phyloP scores from a whole-genome alignment of 2,797 vertebrate genomes.

The Pteropus rufus region DNA sequence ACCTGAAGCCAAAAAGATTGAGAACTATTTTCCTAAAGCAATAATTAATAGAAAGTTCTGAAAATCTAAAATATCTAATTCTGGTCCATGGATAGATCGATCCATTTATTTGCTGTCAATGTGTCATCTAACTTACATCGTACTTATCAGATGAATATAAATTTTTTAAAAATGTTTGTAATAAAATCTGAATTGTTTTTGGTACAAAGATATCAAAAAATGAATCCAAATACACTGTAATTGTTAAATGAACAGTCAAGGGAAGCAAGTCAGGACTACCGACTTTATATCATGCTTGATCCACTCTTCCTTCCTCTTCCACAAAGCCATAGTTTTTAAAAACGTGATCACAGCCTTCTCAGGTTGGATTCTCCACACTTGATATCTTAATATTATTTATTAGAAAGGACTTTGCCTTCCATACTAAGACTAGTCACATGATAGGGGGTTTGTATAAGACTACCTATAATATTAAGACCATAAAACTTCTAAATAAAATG shows the following conservation, averaged over 20 bases:
- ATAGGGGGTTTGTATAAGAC: neutral
- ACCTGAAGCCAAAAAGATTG: neutral
- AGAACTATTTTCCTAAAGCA: neutral
- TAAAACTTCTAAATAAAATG: neutral
- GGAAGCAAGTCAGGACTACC: neutral
- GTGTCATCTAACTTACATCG: neutral
- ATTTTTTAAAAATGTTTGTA: neutral
- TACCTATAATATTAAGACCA: neutral
- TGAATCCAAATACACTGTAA: neutral
- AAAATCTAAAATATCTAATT: slow-evolving; percentile 26
- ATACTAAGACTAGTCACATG: neutral
- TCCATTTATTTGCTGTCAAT: neutral
- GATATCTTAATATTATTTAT: neutral
- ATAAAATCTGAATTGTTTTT: slow-evolving; percentile 18
- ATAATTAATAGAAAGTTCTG: slow-evolving; percentile 1
- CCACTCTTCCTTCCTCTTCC: neutral
- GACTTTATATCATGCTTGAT: neutral
- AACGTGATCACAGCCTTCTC: neutral
- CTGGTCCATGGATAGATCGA: neutral
- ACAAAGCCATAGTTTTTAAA: neutral
- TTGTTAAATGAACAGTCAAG: neutral
- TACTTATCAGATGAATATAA: neutral
- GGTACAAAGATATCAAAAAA: neutral
- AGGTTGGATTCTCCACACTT: neutral
- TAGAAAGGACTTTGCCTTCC: neutral